Evolutionary conservation across 2,113 vertebrate species (phyloP).

Genomic region (Rhagologus leucostigma): DNA sequence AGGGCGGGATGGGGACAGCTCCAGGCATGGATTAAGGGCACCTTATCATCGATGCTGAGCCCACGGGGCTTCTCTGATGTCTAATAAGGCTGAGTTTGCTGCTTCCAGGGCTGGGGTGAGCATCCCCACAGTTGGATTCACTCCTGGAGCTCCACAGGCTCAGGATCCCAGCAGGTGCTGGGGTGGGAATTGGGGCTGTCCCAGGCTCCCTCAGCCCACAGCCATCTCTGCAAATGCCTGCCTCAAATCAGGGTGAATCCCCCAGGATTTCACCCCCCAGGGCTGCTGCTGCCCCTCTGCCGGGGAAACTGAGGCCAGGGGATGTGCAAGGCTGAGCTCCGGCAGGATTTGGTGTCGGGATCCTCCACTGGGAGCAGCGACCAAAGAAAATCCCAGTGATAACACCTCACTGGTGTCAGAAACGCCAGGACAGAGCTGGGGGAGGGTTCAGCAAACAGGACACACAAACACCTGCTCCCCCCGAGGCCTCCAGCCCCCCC

Average conservation of each 20-base stretch:
- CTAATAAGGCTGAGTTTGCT: not conserved
- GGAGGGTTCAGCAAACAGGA: not conserved
- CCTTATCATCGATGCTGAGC: fast-evolving
- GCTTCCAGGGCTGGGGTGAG: not conserved
- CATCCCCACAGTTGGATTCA: not conserved
- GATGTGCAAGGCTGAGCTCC: not conserved
- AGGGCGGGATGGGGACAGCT: not conserved
- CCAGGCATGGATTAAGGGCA: not conserved
- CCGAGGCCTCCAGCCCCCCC: not conserved
- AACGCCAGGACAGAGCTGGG: not conserved
- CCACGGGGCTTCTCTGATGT: not conserved
- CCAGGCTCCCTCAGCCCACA: not conserved
- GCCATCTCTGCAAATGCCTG: not conserved
- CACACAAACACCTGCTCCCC: not conserved
- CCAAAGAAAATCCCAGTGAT: not conserved
- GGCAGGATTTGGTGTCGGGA: not conserved
- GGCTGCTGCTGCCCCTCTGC: not conserved
- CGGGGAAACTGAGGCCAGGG: not conserved
- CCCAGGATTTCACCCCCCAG: not conserved
- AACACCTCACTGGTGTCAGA: fast-evolving
- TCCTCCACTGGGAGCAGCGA: not conserved
- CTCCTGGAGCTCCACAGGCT: not conserved
- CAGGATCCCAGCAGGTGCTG: not conserved
- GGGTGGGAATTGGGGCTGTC: fast-evolving
- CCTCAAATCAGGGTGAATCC: not conserved